Evolutionary conservation across 92 coral and sea anemone species (phyloP), one percentile per base, ranked within the genome.

Genomic region (Hydrozoanthus gracilis): DNA sequence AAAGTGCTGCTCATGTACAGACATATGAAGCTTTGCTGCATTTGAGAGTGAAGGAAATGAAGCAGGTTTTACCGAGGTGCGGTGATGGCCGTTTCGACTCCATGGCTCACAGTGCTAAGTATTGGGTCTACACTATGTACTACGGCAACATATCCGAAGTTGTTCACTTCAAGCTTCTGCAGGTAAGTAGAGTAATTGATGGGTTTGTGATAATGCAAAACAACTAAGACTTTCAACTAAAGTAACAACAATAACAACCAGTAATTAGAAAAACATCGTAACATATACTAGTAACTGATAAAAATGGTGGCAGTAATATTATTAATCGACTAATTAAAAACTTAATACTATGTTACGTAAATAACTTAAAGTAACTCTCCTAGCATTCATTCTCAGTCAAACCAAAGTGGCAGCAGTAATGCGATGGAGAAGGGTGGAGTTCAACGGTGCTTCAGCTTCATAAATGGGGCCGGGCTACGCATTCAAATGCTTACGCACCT

Each of bases 151-250:
- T n/a, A n/a, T n/a, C n/a, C n/a, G n/a, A n/a, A n/a, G n/a, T n/a
- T n/a, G n/a, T n/a, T 44, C 74, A 85, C 68, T 85, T 73, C 55
- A 82, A 85, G 60, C 45, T 85, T 10, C 64, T 85, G 6, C n/a
- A n/a, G n/a, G n/a, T n/a, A n/a, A n/a, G n/a, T n/a, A n/a, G n/a
- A n/a, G n/a, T n/a, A n/a, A n/a, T 82, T 72, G 82, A 82, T 85
- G 51, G 1, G 1, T 60, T 60, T 60, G 12, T 60, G 3, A 56
- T 4, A n/a, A n/a, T n/a, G n/a, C n/a, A n/a, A n/a, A n/a, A n/a
- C n/a, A n/a, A n/a, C n/a, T n/a, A n/a, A n/a, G 10, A 56, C 15
- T 56, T n/a, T 56, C 15, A 56, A n/a, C 64, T 56, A 10, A 2
- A 56, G 64, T 56, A n/a, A n/a, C n/a, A n/a, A n/a, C n/a, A n/a